A percentile compares a stretch with the other conserved stretches of the same genome.
phyloP scores from a whole-genome alignment of 2,113 vertebrate genomes.

The Ophiodon elongatus region DNA sequence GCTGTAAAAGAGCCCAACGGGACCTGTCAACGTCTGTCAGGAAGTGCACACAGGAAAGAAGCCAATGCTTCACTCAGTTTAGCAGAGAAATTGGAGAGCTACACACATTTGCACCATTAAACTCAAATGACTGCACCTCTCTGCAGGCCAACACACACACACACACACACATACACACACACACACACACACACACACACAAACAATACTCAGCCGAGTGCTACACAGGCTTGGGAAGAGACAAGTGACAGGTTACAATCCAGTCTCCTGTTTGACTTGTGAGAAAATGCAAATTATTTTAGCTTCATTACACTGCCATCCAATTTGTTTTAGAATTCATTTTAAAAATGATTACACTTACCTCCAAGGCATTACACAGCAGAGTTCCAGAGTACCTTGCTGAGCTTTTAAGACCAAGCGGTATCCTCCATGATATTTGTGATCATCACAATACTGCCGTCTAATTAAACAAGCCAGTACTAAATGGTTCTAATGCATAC shows the following conservation, averaged over 20 bases:
- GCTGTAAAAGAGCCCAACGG: slow-evolving; percentile 61
- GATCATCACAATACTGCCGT: not conserved
- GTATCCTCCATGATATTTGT: slow-evolving; percentile 10
- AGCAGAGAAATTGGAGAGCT: slow-evolving; percentile 46
- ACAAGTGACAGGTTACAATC: not conserved
- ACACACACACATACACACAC: slow-evolving; percentile 19
- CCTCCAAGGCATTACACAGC: not conserved
- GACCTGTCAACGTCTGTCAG: slow-evolving; percentile 65
- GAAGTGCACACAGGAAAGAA: slow-evolving; percentile 48
- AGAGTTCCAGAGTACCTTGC: not conserved
- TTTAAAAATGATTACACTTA: slow-evolving; percentile 10
- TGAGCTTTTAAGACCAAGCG: not conserved
- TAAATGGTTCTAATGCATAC: not conserved
- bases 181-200: slow-evolving; percentile 13
- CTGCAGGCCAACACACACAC: slow-evolving; percentile 17
- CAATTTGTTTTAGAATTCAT: slow-evolving; percentile 22
- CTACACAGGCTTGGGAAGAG: not conserved
- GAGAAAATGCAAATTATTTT: slow-evolving; percentile 9
- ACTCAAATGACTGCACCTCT: slow-evolving; percentile 36
- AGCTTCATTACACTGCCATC: slow-evolving; percentile 10
- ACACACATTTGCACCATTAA: slow-evolving; percentile 46
- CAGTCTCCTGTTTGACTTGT: not conserved
- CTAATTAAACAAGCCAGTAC: not conserved
- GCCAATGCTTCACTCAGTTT: slow-evolving; percentile 44
- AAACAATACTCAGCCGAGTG: slow-evolving; percentile 7